Base-by-base conservation (phyloP, 1,140 invertebrate genomes). In the Parasteatoda tepidariorum region DNA sequence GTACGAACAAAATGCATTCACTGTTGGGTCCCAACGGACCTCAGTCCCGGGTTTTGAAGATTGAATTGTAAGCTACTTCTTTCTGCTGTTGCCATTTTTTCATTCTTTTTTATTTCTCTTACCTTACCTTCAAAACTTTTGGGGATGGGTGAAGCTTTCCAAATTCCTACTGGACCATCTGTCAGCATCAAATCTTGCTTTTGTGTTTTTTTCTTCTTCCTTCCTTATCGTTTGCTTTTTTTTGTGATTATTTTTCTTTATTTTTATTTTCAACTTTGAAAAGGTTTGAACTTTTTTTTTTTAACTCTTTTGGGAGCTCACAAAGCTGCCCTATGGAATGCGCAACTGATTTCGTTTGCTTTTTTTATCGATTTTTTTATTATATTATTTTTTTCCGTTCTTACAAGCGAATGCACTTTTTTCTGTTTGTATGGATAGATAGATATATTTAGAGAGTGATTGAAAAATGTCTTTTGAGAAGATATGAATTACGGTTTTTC, bases 321-420 rank as follows among this genome's bases (percentile, higher is more conserved):
- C 33, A 31, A 33, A 28, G 57, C 22, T 31, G 55, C 55, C 70
- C 70, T 18, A 11, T 30, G 70, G 70, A 73, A 73, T 59, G 41
- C 70, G 57, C 38, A 73, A 73, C 70, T 73, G 70, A 73, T 73
- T 73, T 73, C 70, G 70, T 73, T 73, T 73, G 31, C 33, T 73
- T 73, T 61, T 61, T 70, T 73, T 59, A 73, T 73, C 70, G n/a
- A 30, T 30, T 73, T 73, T 31, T 73, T 34, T 67, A 22, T 67
- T 67, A 31, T 66, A n/a, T 30, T 28, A 15, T 64, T 66, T 38
- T 5, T 26, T 15, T 31, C 24, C 9, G 13, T 24, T 5, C 13
- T 13, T 26, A 4, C 34, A 38, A 68, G 34, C 26, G 38, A 68
- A 26, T 24, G 34, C 26, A 38, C 34, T 5, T 22, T 22, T 31